These are phyloP conservation scores for Scaptomyza polygonia DNA, from an alignment of 2,888 invertebrate genomes.

Conservation along the genomic window DNA sequence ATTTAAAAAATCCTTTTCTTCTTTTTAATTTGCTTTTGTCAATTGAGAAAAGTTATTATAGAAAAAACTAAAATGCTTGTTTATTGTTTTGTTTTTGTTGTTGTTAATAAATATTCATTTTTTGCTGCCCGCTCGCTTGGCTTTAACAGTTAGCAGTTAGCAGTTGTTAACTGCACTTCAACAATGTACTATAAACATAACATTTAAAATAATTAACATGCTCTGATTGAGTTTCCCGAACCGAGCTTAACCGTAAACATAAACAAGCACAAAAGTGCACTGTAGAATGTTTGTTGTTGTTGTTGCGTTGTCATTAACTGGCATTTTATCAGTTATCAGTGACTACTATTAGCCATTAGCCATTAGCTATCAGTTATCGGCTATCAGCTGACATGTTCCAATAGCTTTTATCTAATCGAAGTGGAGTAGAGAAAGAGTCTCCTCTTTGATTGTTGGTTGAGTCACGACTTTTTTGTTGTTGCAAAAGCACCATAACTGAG, in stretches of 20 bases:
- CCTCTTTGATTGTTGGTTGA: conserved; percentile 18
- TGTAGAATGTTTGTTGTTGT: background rate
- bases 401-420: conserved; percentile 38
- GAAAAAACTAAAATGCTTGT: background rate
- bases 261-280: background rate
- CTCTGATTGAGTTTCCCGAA: conserved; percentile 31
- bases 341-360: background rate
- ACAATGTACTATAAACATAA: conserved; percentile 3
- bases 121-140: conserved; percentile 14
- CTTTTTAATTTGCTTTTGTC: background rate
- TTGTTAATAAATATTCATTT: conserved; percentile 41
- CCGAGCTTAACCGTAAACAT: background rate
- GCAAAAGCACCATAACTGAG: conserved; percentile 2
- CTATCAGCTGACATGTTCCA: conserved; percentile 41
- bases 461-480: conserved; percentile 17
- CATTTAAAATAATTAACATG: conserved; percentile 27
- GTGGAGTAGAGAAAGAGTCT: background rate
- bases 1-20: no score
- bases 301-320: background rate
- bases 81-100: background rate
- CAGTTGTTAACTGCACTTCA: conserved; percentile 25
- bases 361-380: conserved; percentile 11
- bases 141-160: conserved; percentile 23
- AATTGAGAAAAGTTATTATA: conserved; percentile 28
- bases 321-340: background rate